Evolutionary conservation across 2,797 vertebrate species (phyloP), one percentile per base, ranked within the genome.

Genomic region (Chloroceryle amazona): DNA sequence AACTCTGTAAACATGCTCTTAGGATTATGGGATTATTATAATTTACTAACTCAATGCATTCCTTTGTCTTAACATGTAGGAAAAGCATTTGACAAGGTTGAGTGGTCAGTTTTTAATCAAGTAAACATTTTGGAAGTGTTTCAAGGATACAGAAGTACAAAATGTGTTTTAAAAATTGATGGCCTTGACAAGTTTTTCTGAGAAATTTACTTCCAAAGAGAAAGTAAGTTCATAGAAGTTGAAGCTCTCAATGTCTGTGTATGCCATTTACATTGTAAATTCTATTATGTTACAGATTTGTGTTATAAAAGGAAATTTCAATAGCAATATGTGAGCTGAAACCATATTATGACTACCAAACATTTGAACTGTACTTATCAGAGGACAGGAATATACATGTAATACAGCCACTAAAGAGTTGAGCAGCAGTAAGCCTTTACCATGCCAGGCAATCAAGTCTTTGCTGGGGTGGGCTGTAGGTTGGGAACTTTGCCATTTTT

Each of bases 41-140:
- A 96, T 96, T 96, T 92, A 79, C 82, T 94, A 94, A 62, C 73
- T 94, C 62, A 93, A 92, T 92, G 46, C 76, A 68, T 95, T 93
- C 51, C 62, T 93, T 97, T 96, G 94, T 94, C 62, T 94, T 93
- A 89, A 79, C 39, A 41, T 79, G 73, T 76, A 79, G 72, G 25
- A 92, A 92, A 88, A 89, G 65, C 35, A 89, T 96, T 97, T 96
- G 95, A 95, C 95, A 97, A 96, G 96, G 93, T 95, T 95, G 92
- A 94, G 42, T 89, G 92, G 92, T 93, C 90, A 95, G 92, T 96
- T 96, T 95, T 94, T 94, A 96, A 96, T 92, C 90, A 95, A 88
- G 66, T 83, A 95, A 96, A 90, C 3, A 72, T 90, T 94, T 95
- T 72, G 6, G 61, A 96, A 94, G 19, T 29, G 13, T 81, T 95